These are phyloP conservation scores for Troglohyphantes excavatus DNA, from an alignment of 2,888 invertebrate genomes.

Conservation along the genomic window DNA sequence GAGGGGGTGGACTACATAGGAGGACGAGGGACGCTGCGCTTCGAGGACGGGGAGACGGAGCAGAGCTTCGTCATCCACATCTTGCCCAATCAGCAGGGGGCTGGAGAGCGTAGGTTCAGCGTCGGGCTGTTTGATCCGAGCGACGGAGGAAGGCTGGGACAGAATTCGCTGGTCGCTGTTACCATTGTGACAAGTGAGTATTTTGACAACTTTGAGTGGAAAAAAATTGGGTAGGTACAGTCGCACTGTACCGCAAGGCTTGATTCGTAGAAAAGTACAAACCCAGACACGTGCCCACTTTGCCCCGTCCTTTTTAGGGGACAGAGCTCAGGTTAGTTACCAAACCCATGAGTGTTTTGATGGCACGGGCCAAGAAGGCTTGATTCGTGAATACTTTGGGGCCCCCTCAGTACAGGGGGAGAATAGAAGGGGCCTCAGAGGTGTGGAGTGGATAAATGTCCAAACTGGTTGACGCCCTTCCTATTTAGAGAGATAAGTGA, in stretches of 20 bases:
- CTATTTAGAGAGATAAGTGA: too few relatives aligned
- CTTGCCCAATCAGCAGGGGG: conserved; percentile 34
- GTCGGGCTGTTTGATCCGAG: conserved; percentile 49
- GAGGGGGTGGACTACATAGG: conserved; percentile 31
- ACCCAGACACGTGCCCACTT: background rate
- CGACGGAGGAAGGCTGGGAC: conserved; percentile 17
- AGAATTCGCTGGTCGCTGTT: background rate
- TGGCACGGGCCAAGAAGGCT: too few relatives aligned
- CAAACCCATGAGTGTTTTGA: too few relatives aligned
- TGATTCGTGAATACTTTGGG: too few relatives aligned
- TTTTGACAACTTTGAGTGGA: background rate
- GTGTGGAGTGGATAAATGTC: too few relatives aligned
- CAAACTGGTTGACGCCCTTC: too few relatives aligned
- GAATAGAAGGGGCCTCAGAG: too few relatives aligned
- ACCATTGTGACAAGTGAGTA: conserved; percentile 57
- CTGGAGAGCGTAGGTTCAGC: conserved; percentile 17
- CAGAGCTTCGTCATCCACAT: background rate
- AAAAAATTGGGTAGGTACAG: background rate
- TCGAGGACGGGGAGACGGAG: conserved; percentile 39
- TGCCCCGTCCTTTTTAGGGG: too few relatives aligned
- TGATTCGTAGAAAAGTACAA: background rate
- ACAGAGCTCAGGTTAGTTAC: too few relatives aligned
- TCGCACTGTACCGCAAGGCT: too few relatives aligned
- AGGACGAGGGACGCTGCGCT: background rate
- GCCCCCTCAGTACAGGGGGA: too few relatives aligned